Evolutionary conservation across 1,140 invertebrate species (phyloP).

Genomic region (Asbolus verrucosus): DNA sequence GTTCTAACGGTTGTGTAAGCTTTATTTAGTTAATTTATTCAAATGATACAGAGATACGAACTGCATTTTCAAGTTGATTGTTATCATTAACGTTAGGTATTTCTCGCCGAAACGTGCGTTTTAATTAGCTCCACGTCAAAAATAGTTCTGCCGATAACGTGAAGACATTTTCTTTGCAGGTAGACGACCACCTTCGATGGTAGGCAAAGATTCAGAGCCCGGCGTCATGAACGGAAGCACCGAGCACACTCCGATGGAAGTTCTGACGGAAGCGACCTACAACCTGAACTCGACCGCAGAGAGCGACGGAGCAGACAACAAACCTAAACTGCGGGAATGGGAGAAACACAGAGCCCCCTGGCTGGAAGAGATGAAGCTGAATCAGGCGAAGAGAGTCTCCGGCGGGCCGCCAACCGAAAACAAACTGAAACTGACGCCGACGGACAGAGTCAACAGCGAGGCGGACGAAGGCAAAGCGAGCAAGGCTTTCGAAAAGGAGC

Average conservation of each 20-base stretch:
- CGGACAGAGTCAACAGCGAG: conserved; percentile 38
- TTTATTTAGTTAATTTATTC: conserved; percentile 28
- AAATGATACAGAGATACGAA: conserved; percentile 12
- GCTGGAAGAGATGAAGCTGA: conserved; percentile 76
- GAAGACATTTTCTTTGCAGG: conserved; percentile 65
- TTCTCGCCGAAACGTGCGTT: conserved; percentile 2
- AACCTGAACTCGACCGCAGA: conserved; percentile 57
- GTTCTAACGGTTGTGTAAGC: conserved; percentile 2
- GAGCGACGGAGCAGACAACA: conserved; percentile 66
- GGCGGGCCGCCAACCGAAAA: conserved; percentile 64
- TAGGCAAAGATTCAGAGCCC: conserved; percentile 66
- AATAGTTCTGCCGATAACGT: too few species aligned
- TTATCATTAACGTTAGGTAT: conserved; percentile 9
- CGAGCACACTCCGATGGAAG: conserved; percentile 56
- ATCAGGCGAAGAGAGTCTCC: conserved; percentile 73
- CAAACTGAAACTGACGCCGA: conserved; percentile 47
- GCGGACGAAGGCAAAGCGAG: conserved; percentile 45
- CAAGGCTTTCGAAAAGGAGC: conserved; percentile 46
- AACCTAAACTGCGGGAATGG: conserved; percentile 69
- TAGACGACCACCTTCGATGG: conserved; percentile 71
- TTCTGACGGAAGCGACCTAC: conserved; percentile 35
- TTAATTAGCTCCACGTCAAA: too few species aligned
- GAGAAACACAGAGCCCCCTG: conserved; percentile 76
- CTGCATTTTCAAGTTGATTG: conserved; percentile 13
- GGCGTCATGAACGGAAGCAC: conserved; percentile 68